Evolutionary conservation across 2,888 invertebrate species (phyloP).

Genomic region (Isoperla grammatica): DNA sequence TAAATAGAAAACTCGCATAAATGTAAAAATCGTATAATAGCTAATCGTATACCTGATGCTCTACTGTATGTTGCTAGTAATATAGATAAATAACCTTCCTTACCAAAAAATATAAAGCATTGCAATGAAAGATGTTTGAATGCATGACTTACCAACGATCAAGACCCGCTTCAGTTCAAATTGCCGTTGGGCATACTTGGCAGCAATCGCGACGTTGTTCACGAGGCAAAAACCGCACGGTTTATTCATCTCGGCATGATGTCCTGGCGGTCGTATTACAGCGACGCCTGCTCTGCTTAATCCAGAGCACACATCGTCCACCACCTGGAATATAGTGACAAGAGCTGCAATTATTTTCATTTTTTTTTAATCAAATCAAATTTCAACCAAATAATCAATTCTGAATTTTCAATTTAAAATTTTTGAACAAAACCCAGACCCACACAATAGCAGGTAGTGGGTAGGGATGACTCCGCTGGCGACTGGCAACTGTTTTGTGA

Average conservation of each 20-base stretch:
- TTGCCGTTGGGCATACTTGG: slow-evolving; percentile 61
- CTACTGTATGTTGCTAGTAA: no score
- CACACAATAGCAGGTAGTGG: no score
- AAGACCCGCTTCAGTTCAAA: slow-evolving; percentile 53
- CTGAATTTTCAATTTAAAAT: no score
- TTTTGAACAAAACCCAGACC: no score
- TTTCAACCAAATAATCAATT: no score
- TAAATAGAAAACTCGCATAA: no score
- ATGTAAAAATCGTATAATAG: no score
- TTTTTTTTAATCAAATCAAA: no score
- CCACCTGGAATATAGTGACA: slow-evolving; percentile 38
- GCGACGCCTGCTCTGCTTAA: slow-evolving; percentile 68
- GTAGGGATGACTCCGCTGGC: no score
- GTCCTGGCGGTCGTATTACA: slow-evolving; percentile 75
- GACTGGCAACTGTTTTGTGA: no score
- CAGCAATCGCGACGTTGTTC: slow-evolving; percentile 80
- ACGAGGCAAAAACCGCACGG: slow-evolving; percentile 88
- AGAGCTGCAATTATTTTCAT: no score
- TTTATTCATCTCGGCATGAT: slow-evolving; percentile 71
- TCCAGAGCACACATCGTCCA: slow-evolving; percentile 63
- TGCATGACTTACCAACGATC: slow-evolving; percentile 1
- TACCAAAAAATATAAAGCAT: neutral
- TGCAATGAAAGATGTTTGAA: neutral
- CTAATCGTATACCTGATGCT: no score
- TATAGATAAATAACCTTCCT: slow-evolving; percentile 41